These are phyloP conservation scores for Sycophila texana DNA, from an alignment of 2,888 invertebrate species.

Conservation along the genomic window DNA sequence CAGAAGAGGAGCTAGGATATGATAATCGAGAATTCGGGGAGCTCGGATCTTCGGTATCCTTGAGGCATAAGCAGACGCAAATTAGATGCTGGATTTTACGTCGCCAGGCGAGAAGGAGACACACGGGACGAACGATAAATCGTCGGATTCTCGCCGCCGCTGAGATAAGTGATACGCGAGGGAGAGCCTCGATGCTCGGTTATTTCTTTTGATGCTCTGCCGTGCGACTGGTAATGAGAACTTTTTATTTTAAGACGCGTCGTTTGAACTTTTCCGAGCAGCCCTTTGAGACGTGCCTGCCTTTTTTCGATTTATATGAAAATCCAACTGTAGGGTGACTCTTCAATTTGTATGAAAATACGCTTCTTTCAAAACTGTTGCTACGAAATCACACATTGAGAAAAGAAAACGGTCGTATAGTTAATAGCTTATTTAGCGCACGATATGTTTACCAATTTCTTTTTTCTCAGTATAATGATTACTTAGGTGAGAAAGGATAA, in stretches of 20 bases:
- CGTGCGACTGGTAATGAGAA: neutral
- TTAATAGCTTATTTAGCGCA: too few relatives aligned
- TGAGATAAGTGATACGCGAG: constrained; percentile 20
- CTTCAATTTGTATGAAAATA: too few relatives aligned
- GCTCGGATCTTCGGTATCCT: constrained; percentile 27
- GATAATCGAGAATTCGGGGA: constrained; percentile 29
- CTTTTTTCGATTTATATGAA: neutral
- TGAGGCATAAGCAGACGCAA: constrained; percentile 43
- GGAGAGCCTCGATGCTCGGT: neutral
- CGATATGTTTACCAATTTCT: too few relatives aligned
- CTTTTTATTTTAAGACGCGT: neutral
- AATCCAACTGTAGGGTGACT: neutral
- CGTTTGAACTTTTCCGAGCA: neutral
- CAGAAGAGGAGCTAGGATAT: constrained; percentile 20
- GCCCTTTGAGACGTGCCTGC: neutral
- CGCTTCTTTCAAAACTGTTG: too few relatives aligned
- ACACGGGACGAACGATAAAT: constrained; percentile 19
- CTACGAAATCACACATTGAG: too few relatives aligned
- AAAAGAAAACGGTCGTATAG: too few relatives aligned
- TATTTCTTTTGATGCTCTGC: neutral
- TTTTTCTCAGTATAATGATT: too few relatives aligned
- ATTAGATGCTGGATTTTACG: constrained; percentile 48
- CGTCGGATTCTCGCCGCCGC: neutral
- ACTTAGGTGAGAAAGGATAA: too few relatives aligned
- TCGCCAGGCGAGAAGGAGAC: neutral